Base-by-base conservation (phyloP, 2,888 invertebrate genomes). In the Apodemia duryi region DNA sequence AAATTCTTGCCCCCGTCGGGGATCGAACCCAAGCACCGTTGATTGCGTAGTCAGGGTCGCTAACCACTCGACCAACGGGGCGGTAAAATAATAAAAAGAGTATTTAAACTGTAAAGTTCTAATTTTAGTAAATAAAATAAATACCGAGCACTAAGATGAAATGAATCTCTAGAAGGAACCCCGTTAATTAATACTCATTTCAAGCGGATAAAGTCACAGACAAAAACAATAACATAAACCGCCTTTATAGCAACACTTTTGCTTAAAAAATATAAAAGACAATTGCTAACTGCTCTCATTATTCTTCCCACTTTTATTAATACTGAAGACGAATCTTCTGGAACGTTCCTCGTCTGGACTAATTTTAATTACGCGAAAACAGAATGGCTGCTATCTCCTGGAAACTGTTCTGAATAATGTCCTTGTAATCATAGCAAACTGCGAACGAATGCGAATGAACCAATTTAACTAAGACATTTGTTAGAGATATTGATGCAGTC, bases 361-460 rank as follows among this genome's bases (percentile, higher is more conserved):
- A 85, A 86, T 87, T 86, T 87, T 86, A 87, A 88, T 88, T 88
- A 88, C 83, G 82, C 76, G 81, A 80, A 82, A 87, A 87, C 85
- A 85, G 85, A 84, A 83, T 84, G 77, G 77, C 29, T 11, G 32
- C 57, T 10, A 57, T 32, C 57, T 57, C 32, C 13, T 32, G 57
- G 57, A 57, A 32, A 57, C 32, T 35, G 32, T 57, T 57, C 57
- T 57, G 57, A 57, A 57, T 57, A 57, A 57, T 57, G 32, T 57
- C 29, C 57, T 32, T 11, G 57, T 57, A 29, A 57, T 57, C 28
- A 54, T 29, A 57, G 57, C 32, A 32, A 57, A 57, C 32, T 29
- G 54, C 29, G 57, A 57, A 57, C 57, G 57, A 57, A 57, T 57
- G 57, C 57, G 57, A 29, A 57, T 57, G 32, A 57, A 57, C 57